Evolutionary conservation across 2,113 vertebrate genomes (phyloP).

Genomic region (Spilogale gracilis): DNA sequence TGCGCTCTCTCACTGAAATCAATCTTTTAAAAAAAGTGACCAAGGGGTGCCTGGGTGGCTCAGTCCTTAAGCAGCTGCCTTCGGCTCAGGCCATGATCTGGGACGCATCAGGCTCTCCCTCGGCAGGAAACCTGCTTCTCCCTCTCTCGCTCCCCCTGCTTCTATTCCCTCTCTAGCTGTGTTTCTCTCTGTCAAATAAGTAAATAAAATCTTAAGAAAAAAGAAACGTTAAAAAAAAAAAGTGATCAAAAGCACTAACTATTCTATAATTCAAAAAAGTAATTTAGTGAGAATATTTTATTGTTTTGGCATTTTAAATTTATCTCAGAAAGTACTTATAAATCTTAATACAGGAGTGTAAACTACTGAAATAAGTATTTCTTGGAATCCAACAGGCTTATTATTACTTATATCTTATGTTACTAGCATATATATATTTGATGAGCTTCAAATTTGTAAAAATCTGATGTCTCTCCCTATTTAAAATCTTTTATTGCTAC

Average conservation of each 20-base stretch:
- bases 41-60: too few species aligned
- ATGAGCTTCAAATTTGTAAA: conserved; percentile 5
- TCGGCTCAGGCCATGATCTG: too few species aligned
- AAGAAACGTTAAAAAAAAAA: not conserved
- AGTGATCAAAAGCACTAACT: not conserved
- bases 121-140: too few species aligned
- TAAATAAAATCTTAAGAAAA: not conserved
- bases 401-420: not conserved
- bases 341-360: not conserved
- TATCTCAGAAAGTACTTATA: conserved; percentile 56
- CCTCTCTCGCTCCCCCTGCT: too few species aligned
- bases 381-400: not conserved
- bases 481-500: not conserved
- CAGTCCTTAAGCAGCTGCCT: too few species aligned
- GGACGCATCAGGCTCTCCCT: too few species aligned
- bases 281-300: not conserved
- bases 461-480: not conserved
- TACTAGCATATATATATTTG: not conserved
- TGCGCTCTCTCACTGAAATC: not conserved
- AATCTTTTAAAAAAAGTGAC: too few species aligned
- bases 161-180: too few species aligned
- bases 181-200: too few species aligned
- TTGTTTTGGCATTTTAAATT: conserved; percentile 37
- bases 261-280: conserved; percentile 16
- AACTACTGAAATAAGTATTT: conserved; percentile 37